Evolutionary conservation across 2,888 invertebrate genomes (phyloP), one percentile per base, ranked within the genome.

Genomic region (Callimorpha dominula): DNA sequence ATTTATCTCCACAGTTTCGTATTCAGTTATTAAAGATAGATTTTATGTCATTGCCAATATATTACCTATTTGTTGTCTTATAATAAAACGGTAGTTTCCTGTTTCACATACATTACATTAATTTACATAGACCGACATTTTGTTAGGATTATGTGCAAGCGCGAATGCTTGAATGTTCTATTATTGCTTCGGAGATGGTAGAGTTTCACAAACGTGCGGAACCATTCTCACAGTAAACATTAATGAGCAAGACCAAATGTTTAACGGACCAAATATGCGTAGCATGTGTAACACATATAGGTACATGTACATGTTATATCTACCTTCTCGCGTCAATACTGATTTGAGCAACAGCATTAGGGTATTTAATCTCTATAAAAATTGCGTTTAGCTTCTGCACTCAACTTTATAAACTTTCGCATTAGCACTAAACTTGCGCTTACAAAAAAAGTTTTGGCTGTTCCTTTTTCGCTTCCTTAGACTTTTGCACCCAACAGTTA

Each of bases 1-100:
- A 71, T 71, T 67, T 67, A 71, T 63, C 14, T 60, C 9, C 57
- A 43, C 46, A 57, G 60, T 57, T 43, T 46, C 15, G 11, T 46
- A 54, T 43, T n/a, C n/a, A 4, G 46, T 15, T 68, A 60, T 68
- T 17, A 49, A 20, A 42, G 11, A 14, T 54, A 49, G 20, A 65
- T 46, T 15, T 49, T 66, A 52, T 17, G 7, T 46, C n/a, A n/a
- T 14, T 60, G 31, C 12, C 11, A 57, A 57, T 20, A 4, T 5
- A 57, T 20, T 20, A 4, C 57, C 57, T 57, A 12, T 57, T 12
- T n/a, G n/a, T n/a, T 4, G 54, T n/a, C 11, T 0, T 4, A 11
- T n/a, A 31, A 31, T 31, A 2, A 1, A 31, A 31, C 31, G 11
- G 11, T 9, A 54, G n/a, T 31, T 31, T 31, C 31, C 31, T 31